These are phyloP conservation scores for Malurus leucopterus DNA, from an alignment of 2,797 vertebrate genomes.

Conservation along the genomic window DNA sequence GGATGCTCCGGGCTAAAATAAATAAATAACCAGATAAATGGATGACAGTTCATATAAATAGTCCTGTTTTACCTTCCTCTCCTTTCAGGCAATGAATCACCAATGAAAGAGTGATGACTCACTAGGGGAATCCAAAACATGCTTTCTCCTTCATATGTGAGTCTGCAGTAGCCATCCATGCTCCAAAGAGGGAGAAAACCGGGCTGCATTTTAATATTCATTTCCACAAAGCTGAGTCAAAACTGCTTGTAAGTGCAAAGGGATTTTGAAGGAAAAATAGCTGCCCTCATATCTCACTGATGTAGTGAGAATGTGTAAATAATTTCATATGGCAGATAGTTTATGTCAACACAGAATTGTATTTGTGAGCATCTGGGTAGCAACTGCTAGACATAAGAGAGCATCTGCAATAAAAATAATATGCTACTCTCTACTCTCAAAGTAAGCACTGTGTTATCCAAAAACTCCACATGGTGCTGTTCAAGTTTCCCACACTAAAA, in stretches of 20 bases:
- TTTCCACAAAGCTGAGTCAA: constrained; percentile 32
- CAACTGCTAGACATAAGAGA: not conserved
- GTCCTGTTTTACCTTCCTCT: not conserved
- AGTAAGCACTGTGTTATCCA: not conserved
- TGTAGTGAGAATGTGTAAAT: constrained; percentile 18
- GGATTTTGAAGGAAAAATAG: constrained; percentile 48
- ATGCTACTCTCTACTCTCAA: not conserved
- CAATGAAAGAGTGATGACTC: not conserved
- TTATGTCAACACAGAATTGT: constrained; percentile 41
- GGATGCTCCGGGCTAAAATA: not conserved
- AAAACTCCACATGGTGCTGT: not conserved
- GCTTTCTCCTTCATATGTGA: not conserved
- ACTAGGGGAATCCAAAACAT: not conserved
- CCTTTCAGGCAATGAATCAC: constrained; percentile 9
- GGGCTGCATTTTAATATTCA: constrained; percentile 18
- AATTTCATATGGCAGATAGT: constrained; percentile 32
- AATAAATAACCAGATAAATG: not conserved
- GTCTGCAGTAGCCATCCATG: not conserved
- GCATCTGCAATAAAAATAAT: constrained; percentile 9
- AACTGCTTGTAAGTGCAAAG: constrained; percentile 28
- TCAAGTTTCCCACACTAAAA: not conserved
- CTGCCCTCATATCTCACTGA: constrained; percentile 12
- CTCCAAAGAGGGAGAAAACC: not conserved
- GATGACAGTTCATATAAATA: not conserved
- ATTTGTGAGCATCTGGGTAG: constrained; percentile 33